phyloP scores from a whole-genome alignment of 1,140 invertebrate species.

The Orussus abietinus region DNA sequence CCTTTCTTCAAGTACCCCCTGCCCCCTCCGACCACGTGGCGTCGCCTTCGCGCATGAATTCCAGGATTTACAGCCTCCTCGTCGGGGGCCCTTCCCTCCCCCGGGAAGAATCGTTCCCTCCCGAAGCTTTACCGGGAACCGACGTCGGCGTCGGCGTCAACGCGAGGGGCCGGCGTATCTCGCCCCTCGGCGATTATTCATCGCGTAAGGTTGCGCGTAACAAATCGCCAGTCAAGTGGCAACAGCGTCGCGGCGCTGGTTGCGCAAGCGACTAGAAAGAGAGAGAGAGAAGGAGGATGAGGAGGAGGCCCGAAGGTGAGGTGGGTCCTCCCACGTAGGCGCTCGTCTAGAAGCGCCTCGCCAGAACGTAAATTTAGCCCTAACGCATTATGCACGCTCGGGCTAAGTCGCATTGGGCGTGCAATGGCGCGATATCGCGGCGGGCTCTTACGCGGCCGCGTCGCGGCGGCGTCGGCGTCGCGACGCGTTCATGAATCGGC shows the following conservation, averaged over 20 bases:
- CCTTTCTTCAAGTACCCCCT: conserved; percentile 17
- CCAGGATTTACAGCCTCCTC: too few relatives aligned
- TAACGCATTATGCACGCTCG: conserved; percentile 48
- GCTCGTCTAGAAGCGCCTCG: conserved; percentile 38
- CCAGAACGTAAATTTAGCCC: conserved; percentile 44
- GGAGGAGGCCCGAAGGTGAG: neutral
- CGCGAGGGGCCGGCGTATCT: too few relatives aligned
- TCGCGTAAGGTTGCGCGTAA: conserved; percentile 48
- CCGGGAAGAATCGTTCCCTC: too few relatives aligned
- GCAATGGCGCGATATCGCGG: too few relatives aligned
- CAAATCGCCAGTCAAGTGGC: conserved; percentile 53
- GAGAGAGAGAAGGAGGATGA: conserved; percentile 7
- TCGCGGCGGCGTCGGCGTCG: too few relatives aligned
- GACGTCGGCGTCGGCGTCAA: too few relatives aligned
- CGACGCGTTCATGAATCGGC: too few relatives aligned
- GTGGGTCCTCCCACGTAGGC: conserved; percentile 38
- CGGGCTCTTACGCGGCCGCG: too few relatives aligned
- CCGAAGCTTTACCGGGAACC: too few relatives aligned
- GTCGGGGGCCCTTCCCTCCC: too few relatives aligned
- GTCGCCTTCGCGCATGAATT: conserved; percentile 20
- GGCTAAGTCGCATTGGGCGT: conserved; percentile 40
- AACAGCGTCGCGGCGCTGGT: conserved; percentile 37
- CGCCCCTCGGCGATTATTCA: conserved; percentile 45
- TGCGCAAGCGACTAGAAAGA: conserved; percentile 26
- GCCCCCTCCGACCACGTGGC: conserved; percentile 11